A percentile compares a stretch with the other conserved stretches of the same genome.
Evolutionary conservation across 2,797 vertebrate species (phyloP).

Genomic region (Mustela erminea): DNA sequence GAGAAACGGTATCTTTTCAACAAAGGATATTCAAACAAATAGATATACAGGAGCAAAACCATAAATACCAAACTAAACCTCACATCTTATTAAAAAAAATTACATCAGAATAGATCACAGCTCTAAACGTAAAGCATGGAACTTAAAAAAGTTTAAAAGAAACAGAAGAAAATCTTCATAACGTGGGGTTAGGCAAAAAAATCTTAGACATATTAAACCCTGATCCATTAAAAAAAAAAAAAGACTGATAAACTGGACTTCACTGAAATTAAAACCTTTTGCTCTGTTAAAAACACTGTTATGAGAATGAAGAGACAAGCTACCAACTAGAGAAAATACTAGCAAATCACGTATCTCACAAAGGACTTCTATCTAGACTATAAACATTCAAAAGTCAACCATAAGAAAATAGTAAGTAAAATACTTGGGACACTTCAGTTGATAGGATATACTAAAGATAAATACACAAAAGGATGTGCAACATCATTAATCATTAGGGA

Average conservation of each 20-base stretch:
- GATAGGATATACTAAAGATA: neutral
- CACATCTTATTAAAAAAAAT: neutral
- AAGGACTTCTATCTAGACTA: conserved; percentile 10
- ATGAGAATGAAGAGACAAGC: neutral
- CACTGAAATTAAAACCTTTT: neutral
- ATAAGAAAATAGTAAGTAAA: neutral
- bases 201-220: neutral
- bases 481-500: neutral
- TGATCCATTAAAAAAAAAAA: neutral
- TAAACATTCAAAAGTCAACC: neutral
- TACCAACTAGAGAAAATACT: neutral
- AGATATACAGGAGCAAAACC: neutral
- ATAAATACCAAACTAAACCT: neutral
- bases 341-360: neutral
- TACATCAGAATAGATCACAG: neutral
- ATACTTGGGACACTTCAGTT: neutral
- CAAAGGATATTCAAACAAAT: neutral
- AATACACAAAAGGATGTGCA: neutral
- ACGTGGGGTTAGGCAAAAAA: neutral
- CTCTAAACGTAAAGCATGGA: conserved; percentile 13
- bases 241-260: neutral
- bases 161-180: conserved; percentile 30
- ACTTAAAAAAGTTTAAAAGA: conserved; percentile 17
- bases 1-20: neutral
- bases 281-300: neutral